Evolutionary conservation across 2,888 invertebrate species (phyloP), one percentile per base, ranked within the genome.

Genomic region (Sinelater perroti): DNA sequence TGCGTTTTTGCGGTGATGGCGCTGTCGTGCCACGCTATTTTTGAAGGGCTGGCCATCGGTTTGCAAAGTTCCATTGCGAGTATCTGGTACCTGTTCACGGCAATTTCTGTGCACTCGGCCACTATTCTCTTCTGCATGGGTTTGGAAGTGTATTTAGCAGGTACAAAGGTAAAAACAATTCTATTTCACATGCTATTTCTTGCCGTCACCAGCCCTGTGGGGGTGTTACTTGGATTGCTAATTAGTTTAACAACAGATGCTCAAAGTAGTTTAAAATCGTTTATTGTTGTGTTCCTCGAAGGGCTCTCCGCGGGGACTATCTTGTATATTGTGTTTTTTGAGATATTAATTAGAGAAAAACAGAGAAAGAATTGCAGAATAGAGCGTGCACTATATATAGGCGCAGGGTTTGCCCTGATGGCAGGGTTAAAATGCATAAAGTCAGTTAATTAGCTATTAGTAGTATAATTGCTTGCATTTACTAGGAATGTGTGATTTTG

Each of bases 11-110:
- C 80, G 30, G 76, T 81, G 61, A 79, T 87, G 21, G 93, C 93
- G 0, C 75, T 93, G 45, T 88, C 90, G 0, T 82, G 91, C 57
- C 93, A 93, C 68, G 87, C 91, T 11, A 76, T 91, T n/a, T 78
- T 93, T 61, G 93, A 93, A 73, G 93, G 93, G 1, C 72, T 93
- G 46, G 91, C 92, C 0, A 89, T 93, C 67, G 93, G 93, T 0
- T 78, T 93, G 24, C 91, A 92, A 74, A 81, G 82, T 51, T 80
- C 82, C 6, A 72, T 85, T 8, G 76, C 83, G 1, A 85, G 86
- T 80, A 90, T 83, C 35, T 83, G 82, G 82, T 81, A 78, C 60
- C 70, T 83, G 28, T 79, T 87, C 3, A 85, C 81, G 8, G 90
- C 88, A 5, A 88, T 93, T 1, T 84, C 89, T 0, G 86, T 89